Evolutionary conservation across 2,113 vertebrate genomes (phyloP), one percentile per base, ranked within the genome.

Genomic region (Nothocercus julius): DNA sequence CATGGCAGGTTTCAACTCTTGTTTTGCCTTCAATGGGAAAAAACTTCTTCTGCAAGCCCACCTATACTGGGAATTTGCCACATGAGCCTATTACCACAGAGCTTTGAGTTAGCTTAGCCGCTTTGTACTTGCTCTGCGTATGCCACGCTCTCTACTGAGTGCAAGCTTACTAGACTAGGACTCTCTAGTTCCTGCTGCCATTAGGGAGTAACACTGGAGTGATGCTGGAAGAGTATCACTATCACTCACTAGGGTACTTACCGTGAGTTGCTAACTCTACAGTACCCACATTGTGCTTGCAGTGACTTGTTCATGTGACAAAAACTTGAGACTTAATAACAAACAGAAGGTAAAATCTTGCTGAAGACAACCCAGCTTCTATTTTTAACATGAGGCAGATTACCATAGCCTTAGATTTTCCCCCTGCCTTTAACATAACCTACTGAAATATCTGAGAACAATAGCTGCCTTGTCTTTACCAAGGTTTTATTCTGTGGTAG

Each of bases 51-150:
- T 34, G 25, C 58, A 17, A 87, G 9, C 16, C 82, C 1, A 2
- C 7, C 47, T 85, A 1, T 2, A 2, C 36, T 0, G 0, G 28
- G 17, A 66, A 32, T 68, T 63, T 51, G 32, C 42, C 12, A 15
- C 25, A 19, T 21, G 14, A 87, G 32, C 18, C 68, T 59, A 6
- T 38, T 84, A n/a, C 12, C 32, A 32, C 20, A 34, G 20, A 79
- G 16, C 18, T 0, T 1, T 54, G 7, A 2, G 1, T 64, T 62
- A 67, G 15, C 14, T 45, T 82, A 36, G 1, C 45, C 0, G 0
- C 34, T 68, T 67, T 56, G 9, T 40, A 4, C 49, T 87, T 59
- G 2, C 56, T 74, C 21, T 28, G 87, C 0, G 0, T 11, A 17
- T 25, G 38, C 7, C 1, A 1, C 24, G 44, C 56, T 84, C 38